phyloP scores from a whole-genome alignment of 2,888 invertebrate genomes.

The Hemaris fuciformis region DNA sequence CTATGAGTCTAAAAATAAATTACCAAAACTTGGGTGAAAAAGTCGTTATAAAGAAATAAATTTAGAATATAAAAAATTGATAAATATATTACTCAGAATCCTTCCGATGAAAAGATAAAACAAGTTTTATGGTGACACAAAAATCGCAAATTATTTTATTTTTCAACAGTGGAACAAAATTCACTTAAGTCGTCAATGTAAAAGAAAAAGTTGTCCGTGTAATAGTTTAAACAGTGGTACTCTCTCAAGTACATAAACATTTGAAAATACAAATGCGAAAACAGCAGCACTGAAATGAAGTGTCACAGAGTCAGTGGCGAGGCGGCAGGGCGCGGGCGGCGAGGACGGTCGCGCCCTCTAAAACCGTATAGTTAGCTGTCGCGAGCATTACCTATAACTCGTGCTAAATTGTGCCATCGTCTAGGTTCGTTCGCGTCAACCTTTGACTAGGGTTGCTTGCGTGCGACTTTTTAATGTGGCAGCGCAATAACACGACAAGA shows the following conservation, averaged over 20 bases:
- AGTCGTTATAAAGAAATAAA: no score
- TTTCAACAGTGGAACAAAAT: neutral
- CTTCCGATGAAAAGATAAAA: no score
- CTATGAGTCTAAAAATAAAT: no score
- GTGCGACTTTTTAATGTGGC: constrained; percentile 21
- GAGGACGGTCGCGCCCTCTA: constrained; percentile 12
- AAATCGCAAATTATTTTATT: neutral
- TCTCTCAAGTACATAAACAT: neutral
- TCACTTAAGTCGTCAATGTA: neutral
- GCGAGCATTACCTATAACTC: constrained; percentile 22
- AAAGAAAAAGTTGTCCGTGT: neutral
- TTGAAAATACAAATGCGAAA: neutral
- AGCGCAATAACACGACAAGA: constrained; percentile 33
- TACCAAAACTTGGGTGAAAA: no score
- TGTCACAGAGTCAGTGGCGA: neutral
- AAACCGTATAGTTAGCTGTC: constrained; percentile 16
- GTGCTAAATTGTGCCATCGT: constrained; percentile 36
- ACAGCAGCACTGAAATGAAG: neutral
- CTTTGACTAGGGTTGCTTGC: constrained; percentile 7
- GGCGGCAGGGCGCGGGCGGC: neutral
- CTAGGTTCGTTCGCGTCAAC: constrained; percentile 20
- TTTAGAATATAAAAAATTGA: no score
- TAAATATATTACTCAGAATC: no score
- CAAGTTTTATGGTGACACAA: no score
- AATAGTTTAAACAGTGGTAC: neutral